phyloP scores from a whole-genome alignment of 2,797 vertebrate species.

The Eupleurogrammus muticus region DNA sequence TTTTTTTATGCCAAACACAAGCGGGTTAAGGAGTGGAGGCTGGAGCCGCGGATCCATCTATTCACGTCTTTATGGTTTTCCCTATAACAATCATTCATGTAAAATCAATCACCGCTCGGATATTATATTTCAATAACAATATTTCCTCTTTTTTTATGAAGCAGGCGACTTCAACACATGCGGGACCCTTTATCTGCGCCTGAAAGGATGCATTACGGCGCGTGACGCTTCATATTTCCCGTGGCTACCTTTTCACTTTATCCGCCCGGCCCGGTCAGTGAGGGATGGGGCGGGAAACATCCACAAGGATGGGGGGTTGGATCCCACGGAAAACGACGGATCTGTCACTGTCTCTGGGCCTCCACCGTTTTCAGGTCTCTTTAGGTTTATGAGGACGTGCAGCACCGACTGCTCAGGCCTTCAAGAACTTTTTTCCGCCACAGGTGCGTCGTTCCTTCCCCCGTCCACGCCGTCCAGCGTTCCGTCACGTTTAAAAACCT shows the following conservation, averaged over 20 bases:
- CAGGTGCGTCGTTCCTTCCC: constrained; percentile 75
- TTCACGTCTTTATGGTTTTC: constrained; percentile 58
- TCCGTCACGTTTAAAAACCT: constrained; percentile 75
- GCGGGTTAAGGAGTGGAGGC: constrained; percentile 52
- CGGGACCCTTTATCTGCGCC: constrained; percentile 42
- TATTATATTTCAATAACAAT: constrained; percentile 60
- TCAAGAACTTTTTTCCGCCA: constrained; percentile 66
- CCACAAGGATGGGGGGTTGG: constrained; percentile 63
- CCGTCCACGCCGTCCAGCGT: constrained; percentile 55
- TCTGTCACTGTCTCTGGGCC: constrained; percentile 53
- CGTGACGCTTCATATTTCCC: constrained; percentile 60
- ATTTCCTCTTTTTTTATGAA: constrained; percentile 43
- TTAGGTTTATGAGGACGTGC: constrained; percentile 49
- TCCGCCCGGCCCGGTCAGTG: constrained; percentile 70
- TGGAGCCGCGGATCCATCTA: constrained; percentile 53
- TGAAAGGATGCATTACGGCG: constrained; percentile 49
- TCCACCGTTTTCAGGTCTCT: constrained; percentile 34
- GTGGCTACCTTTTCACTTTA: constrained; percentile 61
- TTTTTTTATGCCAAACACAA: constrained; percentile 52
- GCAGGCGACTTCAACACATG: constrained; percentile 11
- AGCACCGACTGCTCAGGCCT: constrained; percentile 67
- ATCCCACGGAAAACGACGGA: constrained; percentile 49
- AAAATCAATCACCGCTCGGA: constrained; percentile 57
- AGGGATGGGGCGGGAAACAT: constrained; percentile 60
- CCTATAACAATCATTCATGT: constrained; percentile 50